These are phyloP conservation scores for Lucifuga dentata DNA, from an alignment of 2,113 vertebrate genomes.

Conservation along the genomic window DNA sequence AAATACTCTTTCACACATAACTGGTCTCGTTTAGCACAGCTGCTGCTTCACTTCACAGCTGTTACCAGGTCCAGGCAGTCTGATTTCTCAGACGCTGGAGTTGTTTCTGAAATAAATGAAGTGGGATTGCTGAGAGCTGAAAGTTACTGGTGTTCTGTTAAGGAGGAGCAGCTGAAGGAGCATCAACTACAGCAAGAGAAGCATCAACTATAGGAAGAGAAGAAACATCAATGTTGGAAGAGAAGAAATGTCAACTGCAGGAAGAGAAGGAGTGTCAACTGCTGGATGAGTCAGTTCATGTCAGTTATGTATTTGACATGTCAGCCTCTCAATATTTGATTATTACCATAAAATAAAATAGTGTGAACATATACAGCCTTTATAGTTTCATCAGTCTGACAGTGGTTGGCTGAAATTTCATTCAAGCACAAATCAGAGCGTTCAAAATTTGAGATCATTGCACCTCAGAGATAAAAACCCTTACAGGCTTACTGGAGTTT, in stretches of 20 bases:
- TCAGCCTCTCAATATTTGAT: too few species aligned
- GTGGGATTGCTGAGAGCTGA: neutral
- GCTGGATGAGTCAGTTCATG: too few species aligned
- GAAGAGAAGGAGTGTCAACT: too few species aligned
- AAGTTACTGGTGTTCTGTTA: too few species aligned
- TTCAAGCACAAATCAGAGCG: neutral
- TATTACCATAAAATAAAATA: conserved; percentile 11
- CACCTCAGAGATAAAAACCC: conserved; percentile 21
- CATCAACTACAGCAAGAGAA: too few species aligned
- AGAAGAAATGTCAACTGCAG: too few species aligned
- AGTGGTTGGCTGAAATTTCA: neutral
- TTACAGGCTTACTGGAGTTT: neutral
- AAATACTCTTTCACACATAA: conserved; percentile 13
- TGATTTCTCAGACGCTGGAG: conserved; percentile 25
- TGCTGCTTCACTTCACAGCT: neutral
- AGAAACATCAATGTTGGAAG: too few species aligned
- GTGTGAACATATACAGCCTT: neutral
- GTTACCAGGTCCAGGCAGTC: conserved; percentile 3
- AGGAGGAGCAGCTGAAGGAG: too few species aligned
- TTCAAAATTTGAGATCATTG: conserved; percentile 4
- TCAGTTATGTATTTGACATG: too few species aligned
- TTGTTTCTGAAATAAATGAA: neutral
- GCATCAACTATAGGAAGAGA: too few species aligned
- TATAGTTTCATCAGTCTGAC: neutral
- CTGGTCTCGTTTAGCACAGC: neutral